phyloP scores from a whole-genome alignment of 1,140 invertebrate species.

The Microplitis demolitor region DNA sequence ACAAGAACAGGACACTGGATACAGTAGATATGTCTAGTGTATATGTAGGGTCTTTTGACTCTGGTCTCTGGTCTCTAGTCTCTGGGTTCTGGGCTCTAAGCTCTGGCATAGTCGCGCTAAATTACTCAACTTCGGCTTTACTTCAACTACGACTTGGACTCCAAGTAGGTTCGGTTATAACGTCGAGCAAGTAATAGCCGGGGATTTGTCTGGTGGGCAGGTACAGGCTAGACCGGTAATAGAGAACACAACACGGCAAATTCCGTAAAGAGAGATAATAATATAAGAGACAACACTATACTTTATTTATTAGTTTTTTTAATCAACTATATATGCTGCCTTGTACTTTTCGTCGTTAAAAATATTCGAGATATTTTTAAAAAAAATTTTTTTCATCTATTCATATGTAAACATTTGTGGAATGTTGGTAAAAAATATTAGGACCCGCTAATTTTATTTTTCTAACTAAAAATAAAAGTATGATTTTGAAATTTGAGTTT shows the following conservation, averaged over 20 bases:
- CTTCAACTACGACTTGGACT: too few species aligned
- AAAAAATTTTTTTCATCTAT: too few species aligned
- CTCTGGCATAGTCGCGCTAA: constrained; percentile 20
- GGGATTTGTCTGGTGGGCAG: constrained; percentile 41
- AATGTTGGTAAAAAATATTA: too few species aligned
- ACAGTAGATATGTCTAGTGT: neutral
- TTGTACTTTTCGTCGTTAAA: too few species aligned
- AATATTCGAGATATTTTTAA: too few species aligned
- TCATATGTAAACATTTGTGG: too few species aligned
- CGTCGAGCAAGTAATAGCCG: constrained; percentile 38
- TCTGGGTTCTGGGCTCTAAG: neutral
- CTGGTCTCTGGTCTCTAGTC: neutral
- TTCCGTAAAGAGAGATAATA: neutral
- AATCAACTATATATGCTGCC: too few species aligned
- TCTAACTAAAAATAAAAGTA: too few species aligned
- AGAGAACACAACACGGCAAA: constrained; percentile 30
- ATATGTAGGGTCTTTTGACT: constrained; percentile 14
- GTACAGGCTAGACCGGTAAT: constrained; percentile 33
- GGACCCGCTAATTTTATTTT: too few species aligned
- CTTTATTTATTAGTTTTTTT: too few species aligned
- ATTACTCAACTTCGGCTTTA: neutral
- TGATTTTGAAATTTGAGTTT: too few species aligned
- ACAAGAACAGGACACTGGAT: too few species aligned
- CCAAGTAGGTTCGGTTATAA: neutral
- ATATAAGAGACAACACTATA: neutral